Evolutionary conservation across 2,113 vertebrate genomes (phyloP).

Genomic region (Etheostoma spectabile): DNA sequence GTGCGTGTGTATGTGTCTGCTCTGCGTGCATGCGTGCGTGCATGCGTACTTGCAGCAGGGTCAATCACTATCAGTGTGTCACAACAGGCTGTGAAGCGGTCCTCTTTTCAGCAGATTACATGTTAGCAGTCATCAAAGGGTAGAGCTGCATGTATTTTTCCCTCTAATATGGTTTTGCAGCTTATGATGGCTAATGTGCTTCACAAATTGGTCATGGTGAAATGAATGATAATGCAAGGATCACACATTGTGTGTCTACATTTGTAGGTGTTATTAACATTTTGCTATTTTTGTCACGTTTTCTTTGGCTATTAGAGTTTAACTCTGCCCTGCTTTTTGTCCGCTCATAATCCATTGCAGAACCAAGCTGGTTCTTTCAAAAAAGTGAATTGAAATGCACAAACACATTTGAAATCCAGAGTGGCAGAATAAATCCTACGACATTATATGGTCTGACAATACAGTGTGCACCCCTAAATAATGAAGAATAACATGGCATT

Average conservation of each 20-base stretch:
- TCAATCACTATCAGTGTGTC: conserved; percentile 48
- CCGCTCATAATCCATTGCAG: conserved; percentile 20
- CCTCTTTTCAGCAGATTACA: conserved; percentile 34
- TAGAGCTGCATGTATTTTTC: conserved; percentile 43
- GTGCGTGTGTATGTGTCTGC: neutral
- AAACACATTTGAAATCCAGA: neutral
- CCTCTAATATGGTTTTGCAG: conserved; percentile 53
- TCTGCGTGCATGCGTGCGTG: too few relatives aligned
- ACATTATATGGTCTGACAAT: conserved; percentile 34
- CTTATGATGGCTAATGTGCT: conserved; percentile 52
- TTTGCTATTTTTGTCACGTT: neutral
- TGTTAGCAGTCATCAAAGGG: conserved; percentile 53
- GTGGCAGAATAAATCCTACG: neutral
- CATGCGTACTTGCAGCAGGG: neutral
- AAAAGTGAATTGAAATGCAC: neutral
- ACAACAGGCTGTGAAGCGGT: conserved; percentile 44
- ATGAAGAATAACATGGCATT: conserved; percentile 24
- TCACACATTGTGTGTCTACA: conserved; percentile 30
- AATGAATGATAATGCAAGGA: conserved; percentile 61
- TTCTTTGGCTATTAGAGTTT: neutral
- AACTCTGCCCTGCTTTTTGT: conserved; percentile 8
- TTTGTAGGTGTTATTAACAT: conserved; percentile 26
- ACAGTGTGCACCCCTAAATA: conserved; percentile 3
- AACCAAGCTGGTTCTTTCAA: conserved; percentile 42
- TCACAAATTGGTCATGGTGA: conserved; percentile 58